Base-by-base conservation (phyloP, 2,113 vertebrate species). In the Acrocephalus kingi region DNA sequence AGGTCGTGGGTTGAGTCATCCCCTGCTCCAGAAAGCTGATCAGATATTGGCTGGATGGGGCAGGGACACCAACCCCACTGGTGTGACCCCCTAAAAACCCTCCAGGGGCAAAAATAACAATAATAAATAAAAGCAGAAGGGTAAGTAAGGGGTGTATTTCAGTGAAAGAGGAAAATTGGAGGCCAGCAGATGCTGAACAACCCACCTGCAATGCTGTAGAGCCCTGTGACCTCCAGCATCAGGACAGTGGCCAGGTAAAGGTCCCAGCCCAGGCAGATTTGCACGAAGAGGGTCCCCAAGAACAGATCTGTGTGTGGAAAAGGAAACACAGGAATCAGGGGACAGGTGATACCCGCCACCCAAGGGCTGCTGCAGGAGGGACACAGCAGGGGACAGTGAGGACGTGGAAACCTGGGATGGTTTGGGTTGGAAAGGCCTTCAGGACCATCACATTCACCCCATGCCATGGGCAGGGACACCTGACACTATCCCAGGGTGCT, bases 201-300 rank as follows among this genome's bases (percentile, higher is more conserved):
- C 84, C 12, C 91, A 99, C 99, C 99, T 95, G 99, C 98, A 2
- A 98, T 99, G 54, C 99, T 99, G 96, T 98, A 99, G 76, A 99
- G 97, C 9, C 98, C 99, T 0, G 98, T 99, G 94, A 99, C 97
- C 87, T 97, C 78, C 84, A 99, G 98, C 97, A 99, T 98, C 54
- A 99, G 98, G 69, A 98, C 72, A 0, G 98, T 98, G 91, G 99
- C 99, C 58, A 99, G 97, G 95, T 98, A 99, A 69, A 99, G 98
- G 96, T 99, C 99, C 99, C 99, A 99, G 41, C 99, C 99, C 77
- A 99, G 97, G 97, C 98, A 99, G 89, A 99, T 98, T 94, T 99
- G 98, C 54, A 99, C 97, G 4, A 99, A 99, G 87, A 99, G 91
- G 4, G 99, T 35, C 98, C 69, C 99, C 0, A 98, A 99, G 20